These are phyloP conservation scores for Criorhina ranunculi DNA, from an alignment of 2,888 invertebrate species.

Conservation along the genomic window DNA sequence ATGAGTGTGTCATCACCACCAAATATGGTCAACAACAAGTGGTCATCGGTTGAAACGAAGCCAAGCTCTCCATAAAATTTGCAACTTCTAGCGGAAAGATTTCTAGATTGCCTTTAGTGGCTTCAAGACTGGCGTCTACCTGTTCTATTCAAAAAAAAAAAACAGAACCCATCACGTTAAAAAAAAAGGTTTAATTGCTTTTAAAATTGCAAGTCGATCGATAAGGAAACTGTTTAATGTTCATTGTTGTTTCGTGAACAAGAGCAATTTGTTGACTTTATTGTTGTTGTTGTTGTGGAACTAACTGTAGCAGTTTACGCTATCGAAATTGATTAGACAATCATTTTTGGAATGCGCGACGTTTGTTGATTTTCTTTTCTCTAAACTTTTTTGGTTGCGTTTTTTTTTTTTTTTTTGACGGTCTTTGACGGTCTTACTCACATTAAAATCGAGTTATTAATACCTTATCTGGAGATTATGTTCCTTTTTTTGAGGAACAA, in stretches of 20 bases:
- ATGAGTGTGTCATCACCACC: slow-evolving; percentile 32
- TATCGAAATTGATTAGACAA: slow-evolving; percentile 61
- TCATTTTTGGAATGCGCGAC: slow-evolving; percentile 18
- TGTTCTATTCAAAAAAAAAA: neutral
- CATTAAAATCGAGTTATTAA: neutral
- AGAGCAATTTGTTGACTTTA: slow-evolving; percentile 49
- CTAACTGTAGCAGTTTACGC: slow-evolving; percentile 16
- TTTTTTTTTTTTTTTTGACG: neutral
- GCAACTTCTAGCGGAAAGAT: slow-evolving; percentile 7
- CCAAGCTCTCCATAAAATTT: neutral
- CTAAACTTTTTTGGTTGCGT: neutral
- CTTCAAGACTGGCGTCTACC: neutral
- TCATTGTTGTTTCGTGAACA: slow-evolving; percentile 51
- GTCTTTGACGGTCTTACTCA: neutral
- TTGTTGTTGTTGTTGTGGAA: slow-evolving; percentile 26
- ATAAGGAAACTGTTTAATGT: slow-evolving; percentile 39
- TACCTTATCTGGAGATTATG: slow-evolving; percentile 4
- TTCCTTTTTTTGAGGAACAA: neutral
- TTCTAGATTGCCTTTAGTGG: neutral
- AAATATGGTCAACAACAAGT: slow-evolving; percentile 51
- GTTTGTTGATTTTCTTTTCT: neutral
- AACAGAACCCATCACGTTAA: slow-evolving; percentile 1
- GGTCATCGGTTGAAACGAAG: slow-evolving; percentile 11
- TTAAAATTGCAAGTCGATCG: slow-evolving; percentile 57
- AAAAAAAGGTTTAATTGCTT: slow-evolving; percentile 46